Percentiles rank a stretch among this genome's conserved stretches.
These are phyloP conservation scores for Chlamydotis undulata DNA, from an alignment of 2,113 vertebrate species.

Conservation along the genomic window DNA sequence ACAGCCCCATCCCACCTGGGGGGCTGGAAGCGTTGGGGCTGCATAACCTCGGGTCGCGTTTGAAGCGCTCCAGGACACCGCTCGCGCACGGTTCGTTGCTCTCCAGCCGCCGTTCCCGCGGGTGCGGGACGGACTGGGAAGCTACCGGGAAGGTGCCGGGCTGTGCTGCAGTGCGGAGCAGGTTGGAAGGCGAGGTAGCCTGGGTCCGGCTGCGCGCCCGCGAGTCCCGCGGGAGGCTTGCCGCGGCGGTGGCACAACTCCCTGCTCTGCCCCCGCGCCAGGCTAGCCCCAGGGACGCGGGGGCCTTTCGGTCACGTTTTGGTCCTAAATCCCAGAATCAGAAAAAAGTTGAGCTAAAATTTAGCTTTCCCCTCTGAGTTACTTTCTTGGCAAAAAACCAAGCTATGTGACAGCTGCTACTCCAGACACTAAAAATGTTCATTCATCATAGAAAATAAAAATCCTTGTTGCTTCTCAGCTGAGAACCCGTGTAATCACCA, in stretches of 20 bases:
- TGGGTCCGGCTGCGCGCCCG: not conserved
- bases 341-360: not conserved
- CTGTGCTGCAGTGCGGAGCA: not conserved
- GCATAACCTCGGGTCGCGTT: fast-evolving
- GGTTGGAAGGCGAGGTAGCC: not conserved
- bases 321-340: not conserved
- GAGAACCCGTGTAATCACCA: slow-evolving; percentile 65
- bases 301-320: not conserved
- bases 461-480: not conserved
- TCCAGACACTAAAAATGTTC: slow-evolving; percentile 26
- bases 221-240: not conserved
- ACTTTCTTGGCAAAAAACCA: not conserved
- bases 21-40: not conserved
- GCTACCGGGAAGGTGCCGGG: fast-evolving
- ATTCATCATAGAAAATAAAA: slow-evolving; percentile 41
- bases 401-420: slow-evolving; percentile 48
- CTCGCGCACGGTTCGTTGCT: not conserved
- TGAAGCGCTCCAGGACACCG: not conserved
- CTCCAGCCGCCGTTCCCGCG: fast-evolving
- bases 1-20: not conserved
- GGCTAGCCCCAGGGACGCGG: fast-evolving
- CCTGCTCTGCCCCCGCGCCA: not conserved
- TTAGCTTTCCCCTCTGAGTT: not conserved
- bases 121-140: fast-evolving
- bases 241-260: not conserved